Evolutionary conservation across 1,140 invertebrate genomes (phyloP).

Genomic region (Caerostris darwini): DNA sequence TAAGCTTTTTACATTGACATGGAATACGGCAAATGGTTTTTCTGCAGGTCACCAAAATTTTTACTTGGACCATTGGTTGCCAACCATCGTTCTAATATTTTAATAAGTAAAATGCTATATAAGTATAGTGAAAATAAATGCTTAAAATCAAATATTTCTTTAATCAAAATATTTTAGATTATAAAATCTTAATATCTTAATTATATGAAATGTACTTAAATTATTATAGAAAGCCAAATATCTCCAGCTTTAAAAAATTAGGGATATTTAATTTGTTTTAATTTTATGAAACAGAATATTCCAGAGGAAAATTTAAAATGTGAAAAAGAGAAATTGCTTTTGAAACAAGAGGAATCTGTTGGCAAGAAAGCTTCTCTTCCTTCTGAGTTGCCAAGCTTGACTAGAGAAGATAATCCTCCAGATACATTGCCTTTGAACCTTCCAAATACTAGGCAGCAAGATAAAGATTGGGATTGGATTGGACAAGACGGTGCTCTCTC

Average conservation of each 20-base stretch:
- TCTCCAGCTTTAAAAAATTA: neutral
- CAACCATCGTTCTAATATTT: no score
- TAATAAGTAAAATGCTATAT: no score
- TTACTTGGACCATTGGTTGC: no score
- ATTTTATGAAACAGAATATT: neutral
- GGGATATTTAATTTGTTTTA: neutral
- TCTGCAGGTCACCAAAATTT: no score
- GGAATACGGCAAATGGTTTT: no score
- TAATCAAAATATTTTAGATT: no score
- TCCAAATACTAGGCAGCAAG: constrained; percentile 52
- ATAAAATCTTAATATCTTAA: no score
- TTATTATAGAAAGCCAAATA: no score
- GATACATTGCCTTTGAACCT: constrained; percentile 71
- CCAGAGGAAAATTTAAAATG: neutral
- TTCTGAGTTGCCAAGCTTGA: constrained; percentile 58
- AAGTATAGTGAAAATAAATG: no score
- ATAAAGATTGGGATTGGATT: constrained; percentile 72
- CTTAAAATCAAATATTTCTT: no score
- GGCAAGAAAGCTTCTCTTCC: neutral
- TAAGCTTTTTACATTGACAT: no score
- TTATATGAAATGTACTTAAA: no score
- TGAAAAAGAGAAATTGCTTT: neutral
- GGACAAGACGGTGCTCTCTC: constrained; percentile 66
- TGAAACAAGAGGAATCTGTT: constrained; percentile 45
- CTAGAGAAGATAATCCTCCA: constrained; percentile 65